Evolutionary conservation across 2,888 invertebrate species (phyloP).

Genomic region (Chironomus riparius): DNA sequence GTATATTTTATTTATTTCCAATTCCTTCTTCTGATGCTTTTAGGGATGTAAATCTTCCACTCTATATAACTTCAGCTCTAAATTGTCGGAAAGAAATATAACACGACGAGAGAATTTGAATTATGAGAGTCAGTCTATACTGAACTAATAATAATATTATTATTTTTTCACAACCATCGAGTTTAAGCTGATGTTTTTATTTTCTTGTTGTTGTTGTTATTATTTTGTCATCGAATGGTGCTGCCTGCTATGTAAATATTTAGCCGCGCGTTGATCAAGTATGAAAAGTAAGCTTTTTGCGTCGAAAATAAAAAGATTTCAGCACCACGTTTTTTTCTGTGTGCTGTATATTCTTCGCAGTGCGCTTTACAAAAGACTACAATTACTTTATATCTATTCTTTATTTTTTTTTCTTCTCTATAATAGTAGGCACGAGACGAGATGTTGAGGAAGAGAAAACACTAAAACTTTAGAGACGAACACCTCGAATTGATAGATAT

Average conservation of each 20-base stretch:
- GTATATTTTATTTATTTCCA: not conserved
- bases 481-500: too few species aligned
- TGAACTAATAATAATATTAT: not conserved
- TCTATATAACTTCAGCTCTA: too few species aligned
- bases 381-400: too few species aligned
- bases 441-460: not conserved
- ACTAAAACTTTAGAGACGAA: too few species aligned
- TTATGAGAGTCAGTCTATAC: too few species aligned
- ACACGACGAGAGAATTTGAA: too few species aligned
- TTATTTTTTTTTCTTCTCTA: too few species aligned
- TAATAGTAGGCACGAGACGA: not conserved
- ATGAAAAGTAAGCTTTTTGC: slow-evolving; percentile 18
- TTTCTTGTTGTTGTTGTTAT: not conserved
- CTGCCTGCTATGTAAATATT: not conserved
- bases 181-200: not conserved
- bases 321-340: slow-evolving; percentile 14
- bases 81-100: too few species aligned
- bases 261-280: not conserved
- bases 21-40: not conserved
- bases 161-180: not conserved
- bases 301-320: slow-evolving; percentile 13
- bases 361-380: not conserved
- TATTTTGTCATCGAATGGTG: not conserved
- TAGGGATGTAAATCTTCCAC: not conserved
- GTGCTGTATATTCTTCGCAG: not conserved